These are phyloP conservation scores for Coelopa frigida DNA, from an alignment of 1,140 invertebrate genomes.

Conservation along the genomic window DNA sequence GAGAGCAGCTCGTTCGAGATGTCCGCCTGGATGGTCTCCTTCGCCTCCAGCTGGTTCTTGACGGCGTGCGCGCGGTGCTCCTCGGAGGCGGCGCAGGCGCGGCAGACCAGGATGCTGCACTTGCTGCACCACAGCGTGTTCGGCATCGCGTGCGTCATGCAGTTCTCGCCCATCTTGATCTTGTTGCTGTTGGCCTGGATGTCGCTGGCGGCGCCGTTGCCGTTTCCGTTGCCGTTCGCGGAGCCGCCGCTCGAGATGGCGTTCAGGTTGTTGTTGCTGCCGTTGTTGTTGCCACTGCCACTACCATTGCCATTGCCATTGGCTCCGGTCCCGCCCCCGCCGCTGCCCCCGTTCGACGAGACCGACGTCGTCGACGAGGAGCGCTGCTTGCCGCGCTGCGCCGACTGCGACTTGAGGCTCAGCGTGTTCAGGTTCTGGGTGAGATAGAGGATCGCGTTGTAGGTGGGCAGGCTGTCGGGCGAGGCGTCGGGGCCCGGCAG, in stretches of 20 bases:
- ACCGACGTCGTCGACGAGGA: constrained; percentile 14
- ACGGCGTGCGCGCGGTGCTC: constrained; percentile 60
- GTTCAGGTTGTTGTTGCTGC: constrained; percentile 10
- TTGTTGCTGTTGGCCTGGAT: constrained; percentile 7
- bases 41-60: constrained; percentile 59
- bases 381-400: constrained; percentile 7
- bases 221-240: not conserved
- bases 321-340: not conserved
- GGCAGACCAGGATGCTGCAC: constrained; percentile 58
- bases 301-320: constrained; percentile 9
- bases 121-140: constrained; percentile 63
- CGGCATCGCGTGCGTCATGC: constrained; percentile 65
- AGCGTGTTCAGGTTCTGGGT: constrained; percentile 34
- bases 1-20: constrained; percentile 49
- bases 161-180: constrained; percentile 45
- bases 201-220: not conserved
- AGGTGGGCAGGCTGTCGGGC: constrained; percentile 58
- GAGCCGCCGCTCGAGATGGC: not conserved
- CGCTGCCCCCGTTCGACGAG: constrained; percentile 3
- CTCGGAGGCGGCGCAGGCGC: constrained; percentile 57
- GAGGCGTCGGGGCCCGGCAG: constrained; percentile 51
- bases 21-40: constrained; percentile 58
- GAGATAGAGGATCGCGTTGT: constrained; percentile 56
- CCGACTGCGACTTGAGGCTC: constrained; percentile 24
- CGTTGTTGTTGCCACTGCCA: constrained; percentile 6